phyloP scores from a whole-genome alignment of 2,113 vertebrate species.

The Petromus typicus region DNA sequence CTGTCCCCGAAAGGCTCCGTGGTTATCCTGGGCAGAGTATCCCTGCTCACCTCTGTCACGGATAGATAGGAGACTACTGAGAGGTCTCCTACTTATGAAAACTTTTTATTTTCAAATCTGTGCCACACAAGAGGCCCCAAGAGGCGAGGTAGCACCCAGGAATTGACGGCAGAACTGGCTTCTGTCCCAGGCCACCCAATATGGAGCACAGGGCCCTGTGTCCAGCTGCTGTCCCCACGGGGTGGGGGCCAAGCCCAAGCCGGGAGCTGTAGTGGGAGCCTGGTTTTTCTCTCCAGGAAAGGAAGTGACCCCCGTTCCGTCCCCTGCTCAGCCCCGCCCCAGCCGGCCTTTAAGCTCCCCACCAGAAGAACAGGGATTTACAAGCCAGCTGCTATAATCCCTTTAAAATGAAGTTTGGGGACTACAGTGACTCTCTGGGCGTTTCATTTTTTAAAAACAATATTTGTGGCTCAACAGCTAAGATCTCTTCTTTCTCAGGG shows the following conservation, averaged over 20 bases:
- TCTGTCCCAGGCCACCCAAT: neutral
- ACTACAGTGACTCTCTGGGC: conserved; percentile 76
- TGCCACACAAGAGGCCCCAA: neutral
- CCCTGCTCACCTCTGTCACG: neutral
- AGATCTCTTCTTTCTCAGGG: conserved; percentile 40
- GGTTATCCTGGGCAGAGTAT: neutral
- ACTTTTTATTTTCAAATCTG: neutral
- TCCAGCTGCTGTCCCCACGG: conserved; percentile 72
- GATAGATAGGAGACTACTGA: neutral
- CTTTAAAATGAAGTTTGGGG: conserved; percentile 88
- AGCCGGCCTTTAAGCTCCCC: conserved; percentile 83
- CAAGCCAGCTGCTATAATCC: conserved; percentile 87
- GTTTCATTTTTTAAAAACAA: conserved; percentile 74
- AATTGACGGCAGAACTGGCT: conserved; percentile 32
- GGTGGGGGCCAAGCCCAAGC: conserved; percentile 24
- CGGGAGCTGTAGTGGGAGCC: conserved; percentile 61
- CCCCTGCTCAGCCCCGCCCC: conserved; percentile 81
- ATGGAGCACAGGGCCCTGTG: conserved; percentile 30
- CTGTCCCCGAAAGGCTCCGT: neutral
- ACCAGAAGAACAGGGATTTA: conserved; percentile 87
- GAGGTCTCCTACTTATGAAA: neutral
- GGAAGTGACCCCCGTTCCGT: conserved; percentile 81
- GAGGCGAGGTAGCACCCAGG: conserved; percentile 24
- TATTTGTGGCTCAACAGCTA: conserved; percentile 55
- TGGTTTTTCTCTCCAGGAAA: conserved; percentile 87